Conservation (phyloP, 2,888 invertebrate species). For the Hymenopus coronatus region DNA sequence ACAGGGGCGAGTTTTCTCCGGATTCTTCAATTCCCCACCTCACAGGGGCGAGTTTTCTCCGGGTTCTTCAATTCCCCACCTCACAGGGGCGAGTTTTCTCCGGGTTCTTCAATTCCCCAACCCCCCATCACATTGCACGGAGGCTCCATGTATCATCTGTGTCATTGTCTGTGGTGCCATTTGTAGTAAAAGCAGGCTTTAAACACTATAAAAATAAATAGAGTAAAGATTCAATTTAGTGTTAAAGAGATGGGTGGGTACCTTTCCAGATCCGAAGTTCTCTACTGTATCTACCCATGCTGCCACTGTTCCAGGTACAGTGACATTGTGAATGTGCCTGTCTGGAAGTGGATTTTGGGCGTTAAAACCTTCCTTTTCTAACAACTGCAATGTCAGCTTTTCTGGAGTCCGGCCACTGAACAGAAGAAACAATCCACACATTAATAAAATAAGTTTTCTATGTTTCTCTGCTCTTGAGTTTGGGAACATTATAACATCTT, state of each 20-base stretch:
- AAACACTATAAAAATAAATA: too few species aligned
- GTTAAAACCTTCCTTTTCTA: background rate
- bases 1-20: too few species aligned
- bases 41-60: too few species aligned
- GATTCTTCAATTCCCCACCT: too few species aligned
- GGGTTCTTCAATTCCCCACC: too few species aligned
- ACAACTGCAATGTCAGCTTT: background rate
- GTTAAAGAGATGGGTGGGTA: background rate
- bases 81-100: too few species aligned
- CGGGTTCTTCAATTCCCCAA: too few species aligned
- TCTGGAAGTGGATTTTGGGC: background rate
- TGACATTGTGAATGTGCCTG: background rate
- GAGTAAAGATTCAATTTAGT: background rate
- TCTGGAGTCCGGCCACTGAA: background rate
- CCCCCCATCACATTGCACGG: too few species aligned
- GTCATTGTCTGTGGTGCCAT: too few species aligned
- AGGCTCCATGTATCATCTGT: too few species aligned
- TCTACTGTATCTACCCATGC: constrained; percentile 11
- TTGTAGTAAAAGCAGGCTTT: too few species aligned
- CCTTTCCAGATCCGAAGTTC: constrained; percentile 11
- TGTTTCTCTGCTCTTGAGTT: background rate
- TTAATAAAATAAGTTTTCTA: background rate
- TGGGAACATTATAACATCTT: background rate
- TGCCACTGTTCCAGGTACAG: constrained; percentile 9
- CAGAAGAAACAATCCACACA: background rate